Evolutionary conservation across 2,888 invertebrate genomes (phyloP).

Genomic region (Spisula subtruncata): DNA sequence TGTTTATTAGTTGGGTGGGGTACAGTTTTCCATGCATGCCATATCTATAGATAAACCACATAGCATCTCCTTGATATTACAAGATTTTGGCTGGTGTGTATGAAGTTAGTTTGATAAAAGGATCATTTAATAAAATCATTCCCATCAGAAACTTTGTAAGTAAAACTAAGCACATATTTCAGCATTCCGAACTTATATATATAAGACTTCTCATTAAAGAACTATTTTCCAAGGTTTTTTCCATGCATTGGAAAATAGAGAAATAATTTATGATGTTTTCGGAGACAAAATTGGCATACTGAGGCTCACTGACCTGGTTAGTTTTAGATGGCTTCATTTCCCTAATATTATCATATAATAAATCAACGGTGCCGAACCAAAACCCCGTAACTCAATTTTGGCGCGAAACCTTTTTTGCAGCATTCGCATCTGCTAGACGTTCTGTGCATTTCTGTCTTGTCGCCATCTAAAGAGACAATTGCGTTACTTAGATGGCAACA

Average conservation of each 20-base stretch:
- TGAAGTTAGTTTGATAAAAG: neutral
- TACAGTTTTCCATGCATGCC: conserved; percentile 8
- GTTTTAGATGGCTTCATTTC: too few species aligned
- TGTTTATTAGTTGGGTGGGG: conserved; percentile 8
- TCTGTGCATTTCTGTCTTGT: too few species aligned
- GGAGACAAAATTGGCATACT: neutral
- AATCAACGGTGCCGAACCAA: too few species aligned
- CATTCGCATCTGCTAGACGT: too few species aligned
- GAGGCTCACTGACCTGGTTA: neutral
- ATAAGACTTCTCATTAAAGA: neutral
- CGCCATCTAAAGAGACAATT: too few species aligned
- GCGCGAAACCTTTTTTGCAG: too few species aligned
- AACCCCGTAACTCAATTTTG: too few species aligned
- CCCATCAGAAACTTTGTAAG: neutral
- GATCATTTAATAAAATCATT: neutral
- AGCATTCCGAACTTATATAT: too few species aligned
- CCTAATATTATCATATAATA: too few species aligned
- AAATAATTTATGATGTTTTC: neutral
- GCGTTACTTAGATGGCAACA: too few species aligned
- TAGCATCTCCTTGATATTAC: neutral
- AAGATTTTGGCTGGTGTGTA: neutral
- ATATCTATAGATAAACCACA: conserved; percentile 15
- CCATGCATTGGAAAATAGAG: neutral
- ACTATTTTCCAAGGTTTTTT: neutral
- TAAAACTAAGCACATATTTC: neutral